Evolutionary conservation across 2,797 vertebrate genomes (phyloP).

Genomic region (Sphenopsis melanotis): DNA sequence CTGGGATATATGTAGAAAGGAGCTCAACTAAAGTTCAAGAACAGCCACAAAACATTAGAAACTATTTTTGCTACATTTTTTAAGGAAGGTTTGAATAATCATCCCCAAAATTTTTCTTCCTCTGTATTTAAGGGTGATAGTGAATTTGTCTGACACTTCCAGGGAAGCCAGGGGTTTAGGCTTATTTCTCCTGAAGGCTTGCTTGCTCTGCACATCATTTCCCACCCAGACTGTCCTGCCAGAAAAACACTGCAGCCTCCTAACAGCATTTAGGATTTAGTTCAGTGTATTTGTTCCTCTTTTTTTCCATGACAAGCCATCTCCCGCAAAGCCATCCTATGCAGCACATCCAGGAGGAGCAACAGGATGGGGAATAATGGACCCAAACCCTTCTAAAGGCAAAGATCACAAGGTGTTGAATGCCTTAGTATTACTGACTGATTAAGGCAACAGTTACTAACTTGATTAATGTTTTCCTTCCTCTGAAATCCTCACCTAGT

Average conservation of each 20-base stretch:
- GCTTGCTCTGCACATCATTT: not conserved
- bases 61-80: not conserved
- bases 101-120: not conserved
- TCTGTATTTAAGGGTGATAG: not conserved
- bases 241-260: not conserved
- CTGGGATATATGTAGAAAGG: not conserved
- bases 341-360: not conserved
- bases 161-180: not conserved
- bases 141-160: not conserved
- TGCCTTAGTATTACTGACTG: not conserved
- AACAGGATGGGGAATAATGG: not conserved
- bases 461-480: not conserved
- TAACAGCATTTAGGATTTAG: not conserved
- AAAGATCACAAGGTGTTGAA: fast-evolving
- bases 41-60: not conserved
- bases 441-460: not conserved
- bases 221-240: not conserved
- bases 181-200: not conserved
- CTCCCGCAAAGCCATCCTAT: not conserved
- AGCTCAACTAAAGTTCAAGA: not conserved
- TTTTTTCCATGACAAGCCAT: not conserved
- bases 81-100: not conserved
- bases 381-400: not conserved
- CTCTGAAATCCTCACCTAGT: not conserved
- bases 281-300: not conserved